Conservation (phyloP, 2,113 vertebrate genomes). For the Odontophorus gujanensis region DNA sequence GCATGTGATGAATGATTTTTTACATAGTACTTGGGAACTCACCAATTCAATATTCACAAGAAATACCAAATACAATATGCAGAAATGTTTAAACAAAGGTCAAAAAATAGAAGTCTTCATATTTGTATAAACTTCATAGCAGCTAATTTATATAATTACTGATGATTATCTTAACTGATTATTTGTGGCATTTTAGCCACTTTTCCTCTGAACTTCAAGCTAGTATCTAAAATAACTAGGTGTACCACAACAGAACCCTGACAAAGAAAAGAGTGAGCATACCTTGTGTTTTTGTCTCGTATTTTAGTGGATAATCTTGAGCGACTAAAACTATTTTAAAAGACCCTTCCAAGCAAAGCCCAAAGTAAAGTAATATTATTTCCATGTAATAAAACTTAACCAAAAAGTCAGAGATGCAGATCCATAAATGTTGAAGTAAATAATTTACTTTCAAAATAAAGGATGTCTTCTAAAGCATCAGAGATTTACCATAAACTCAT, state of each 20-base stretch:
- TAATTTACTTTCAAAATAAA: not conserved
- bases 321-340: not conserved
- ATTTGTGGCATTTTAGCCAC: not conserved
- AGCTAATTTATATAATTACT: not conserved
- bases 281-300: not conserved
- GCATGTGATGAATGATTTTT: not conserved
- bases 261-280: not conserved
- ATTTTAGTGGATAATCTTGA: not conserved
- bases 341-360: not conserved
- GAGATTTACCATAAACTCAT: no score
- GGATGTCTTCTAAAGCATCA: not conserved
- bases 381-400: not conserved
- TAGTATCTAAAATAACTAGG: not conserved
- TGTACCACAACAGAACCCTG: not conserved
- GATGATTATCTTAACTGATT: not conserved
- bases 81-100: not conserved
- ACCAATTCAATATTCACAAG: not conserved
- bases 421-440: not conserved
- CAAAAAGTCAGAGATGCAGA: not conserved
- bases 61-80: not conserved
- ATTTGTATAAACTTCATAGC: not conserved
- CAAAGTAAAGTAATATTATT: not conserved
- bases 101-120: not conserved
- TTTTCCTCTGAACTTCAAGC: not conserved
- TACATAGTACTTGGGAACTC: not conserved